Evolutionary conservation across 2,113 vertebrate genomes (phyloP).

Genomic region (Parotia lawesii): DNA sequence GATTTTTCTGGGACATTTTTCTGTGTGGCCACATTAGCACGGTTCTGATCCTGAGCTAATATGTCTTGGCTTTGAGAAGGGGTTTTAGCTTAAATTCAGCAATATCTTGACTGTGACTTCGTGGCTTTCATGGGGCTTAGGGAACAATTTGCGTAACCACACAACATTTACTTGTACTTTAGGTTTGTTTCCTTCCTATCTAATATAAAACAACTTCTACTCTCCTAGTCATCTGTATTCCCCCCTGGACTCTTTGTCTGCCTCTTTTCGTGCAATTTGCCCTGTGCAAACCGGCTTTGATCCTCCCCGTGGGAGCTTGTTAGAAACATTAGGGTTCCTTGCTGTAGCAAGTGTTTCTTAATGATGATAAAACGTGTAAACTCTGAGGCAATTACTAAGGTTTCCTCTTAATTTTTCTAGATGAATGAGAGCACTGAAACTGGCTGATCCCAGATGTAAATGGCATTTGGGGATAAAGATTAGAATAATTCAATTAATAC

Average conservation of each 20-base stretch:
- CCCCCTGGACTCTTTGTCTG: neutral
- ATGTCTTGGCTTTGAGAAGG: neutral
- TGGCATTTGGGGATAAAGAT: neutral
- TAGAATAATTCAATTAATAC: neutral
- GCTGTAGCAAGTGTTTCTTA: neutral
- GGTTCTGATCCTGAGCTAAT: neutral
- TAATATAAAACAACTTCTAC: neutral
- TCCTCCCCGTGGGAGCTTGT: neutral
- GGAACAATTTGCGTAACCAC: rapidly evolving
- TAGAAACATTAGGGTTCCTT: neutral
- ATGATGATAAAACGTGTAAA: slow-evolving; percentile 21
- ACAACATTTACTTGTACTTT: neutral
- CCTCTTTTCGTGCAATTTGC: neutral
- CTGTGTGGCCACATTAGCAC: neutral
- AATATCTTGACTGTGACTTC: neutral
- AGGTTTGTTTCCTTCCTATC: neutral
- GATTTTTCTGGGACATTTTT: neutral
- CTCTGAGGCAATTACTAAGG: neutral
- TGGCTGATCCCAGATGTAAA: neutral
- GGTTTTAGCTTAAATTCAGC: neutral
- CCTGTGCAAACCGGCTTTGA: slow-evolving; percentile 13
- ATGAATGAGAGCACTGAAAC: neutral
- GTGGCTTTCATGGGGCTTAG: neutral
- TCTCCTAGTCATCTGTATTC: neutral
- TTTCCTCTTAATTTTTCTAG: neutral